A percentile compares a stretch with the other conserved stretches of the same genome.
Conservation (phyloP, 2,888 invertebrate species). For the Lomographa bimaculata region DNA sequence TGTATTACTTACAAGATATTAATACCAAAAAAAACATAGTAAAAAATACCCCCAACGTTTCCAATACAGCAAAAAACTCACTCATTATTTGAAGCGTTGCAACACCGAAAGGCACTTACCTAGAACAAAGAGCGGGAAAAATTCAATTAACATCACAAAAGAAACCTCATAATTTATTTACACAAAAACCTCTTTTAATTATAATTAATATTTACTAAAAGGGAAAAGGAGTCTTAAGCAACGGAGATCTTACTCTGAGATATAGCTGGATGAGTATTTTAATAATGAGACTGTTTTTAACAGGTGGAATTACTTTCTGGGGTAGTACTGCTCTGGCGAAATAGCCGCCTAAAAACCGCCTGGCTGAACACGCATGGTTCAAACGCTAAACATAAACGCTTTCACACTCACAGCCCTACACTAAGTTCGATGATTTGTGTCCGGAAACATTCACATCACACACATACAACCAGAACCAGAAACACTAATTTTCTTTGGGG, state of each 20-base stretch:
- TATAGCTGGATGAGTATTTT: slow-evolving; percentile 1
- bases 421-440: too few relatives aligned
- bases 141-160: slow-evolving; percentile 79
- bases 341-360: slow-evolving; percentile 1
- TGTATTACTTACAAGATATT: too few relatives aligned
- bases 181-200: slow-evolving; percentile 75
- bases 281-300: too few relatives aligned
- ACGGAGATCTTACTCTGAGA: slow-evolving; percentile 13
- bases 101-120: slow-evolving; percentile 73
- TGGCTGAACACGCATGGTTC: too few relatives aligned
- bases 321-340: neutral
- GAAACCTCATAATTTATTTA: slow-evolving; percentile 73
- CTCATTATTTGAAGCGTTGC: slow-evolving; percentile 37
- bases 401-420: too few relatives aligned
- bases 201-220: slow-evolving; percentile 79
- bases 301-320: too few relatives aligned
- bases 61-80: slow-evolving; percentile 29
- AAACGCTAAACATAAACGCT: too few relatives aligned
- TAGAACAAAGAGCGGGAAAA: slow-evolving; percentile 66
- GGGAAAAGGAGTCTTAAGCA: slow-evolving; percentile 29
- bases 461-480: too few relatives aligned
- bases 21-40: slow-evolving; percentile 12
- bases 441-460: too few relatives aligned
- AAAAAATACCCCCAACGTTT: slow-evolving; percentile 11
- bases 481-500: too few relatives aligned